phyloP scores from a whole-genome alignment of 2,113 vertebrate genomes.

The Hiodon alosoides region DNA sequence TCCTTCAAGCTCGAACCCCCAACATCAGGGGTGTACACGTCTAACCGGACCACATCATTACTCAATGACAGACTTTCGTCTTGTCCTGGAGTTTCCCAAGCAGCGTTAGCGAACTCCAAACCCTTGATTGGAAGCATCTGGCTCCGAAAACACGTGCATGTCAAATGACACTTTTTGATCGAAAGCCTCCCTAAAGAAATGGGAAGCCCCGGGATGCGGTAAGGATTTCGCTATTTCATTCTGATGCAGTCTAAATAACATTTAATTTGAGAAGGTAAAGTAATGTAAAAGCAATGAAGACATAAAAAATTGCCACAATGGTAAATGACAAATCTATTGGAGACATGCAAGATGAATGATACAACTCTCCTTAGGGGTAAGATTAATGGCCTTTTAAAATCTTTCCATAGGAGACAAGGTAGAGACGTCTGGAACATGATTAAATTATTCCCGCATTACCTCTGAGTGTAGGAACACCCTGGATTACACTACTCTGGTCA shows the following conservation, averaged over 20 bases:
- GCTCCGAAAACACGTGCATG: too few species aligned
- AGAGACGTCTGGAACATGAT: constrained; percentile 38
- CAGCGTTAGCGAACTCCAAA: too few species aligned
- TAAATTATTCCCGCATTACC: constrained; percentile 37
- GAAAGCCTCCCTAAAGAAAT: background rate
- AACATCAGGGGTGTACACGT: too few species aligned
- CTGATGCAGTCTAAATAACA: background rate
- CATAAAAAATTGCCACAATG: constrained; percentile 37
- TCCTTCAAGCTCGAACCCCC: too few species aligned
- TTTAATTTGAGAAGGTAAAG: constrained; percentile 14
- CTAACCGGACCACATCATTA: too few species aligned
- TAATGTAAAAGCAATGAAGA: constrained; percentile 17
- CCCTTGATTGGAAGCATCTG: too few species aligned
- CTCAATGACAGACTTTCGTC: too few species aligned
- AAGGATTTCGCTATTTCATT: too few species aligned
- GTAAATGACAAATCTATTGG: constrained; percentile 30
- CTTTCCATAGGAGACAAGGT: constrained; percentile 40
- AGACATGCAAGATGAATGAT: constrained; percentile 42
- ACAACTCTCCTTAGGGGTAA: constrained; percentile 23
- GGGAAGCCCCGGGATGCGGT: background rate
- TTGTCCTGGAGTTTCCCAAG: too few species aligned
- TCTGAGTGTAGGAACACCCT: constrained; percentile 44
- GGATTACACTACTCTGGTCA: constrained; percentile 42
- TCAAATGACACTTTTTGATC: too few species aligned
- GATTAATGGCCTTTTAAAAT: constrained; percentile 46